Conservation (phyloP, 2,113 vertebrate genomes). For the Xiphias gladius region DNA sequence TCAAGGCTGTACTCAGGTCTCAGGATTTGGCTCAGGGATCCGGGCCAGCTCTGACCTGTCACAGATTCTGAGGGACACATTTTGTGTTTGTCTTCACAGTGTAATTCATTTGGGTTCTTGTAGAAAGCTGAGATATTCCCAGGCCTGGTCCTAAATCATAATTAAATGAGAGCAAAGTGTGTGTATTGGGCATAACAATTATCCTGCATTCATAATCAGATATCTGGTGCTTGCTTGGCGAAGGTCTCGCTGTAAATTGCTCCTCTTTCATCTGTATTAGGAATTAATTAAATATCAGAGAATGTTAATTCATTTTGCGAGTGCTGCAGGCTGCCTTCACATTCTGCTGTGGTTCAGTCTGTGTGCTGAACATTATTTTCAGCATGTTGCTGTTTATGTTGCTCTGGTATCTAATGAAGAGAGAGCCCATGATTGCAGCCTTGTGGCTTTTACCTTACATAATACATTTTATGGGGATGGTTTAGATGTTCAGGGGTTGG, state of each 20-base stretch:
- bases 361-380: conserved; percentile 4
- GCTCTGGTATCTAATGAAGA: neutral
- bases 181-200: conserved; percentile 20
- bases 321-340: conserved; percentile 30
- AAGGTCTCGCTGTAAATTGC: conserved; percentile 17
- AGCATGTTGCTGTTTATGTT: conserved; percentile 9
- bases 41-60: conserved; percentile 16
- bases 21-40: conserved; percentile 34
- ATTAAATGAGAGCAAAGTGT: conserved; percentile 31
- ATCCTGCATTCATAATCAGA: conserved; percentile 8
- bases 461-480: neutral
- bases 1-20: conserved; percentile 57
- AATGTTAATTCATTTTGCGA: conserved; percentile 52
- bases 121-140: neutral
- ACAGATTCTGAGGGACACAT: neutral
- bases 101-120: neutral
- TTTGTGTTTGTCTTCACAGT: neutral
- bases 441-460: neutral
- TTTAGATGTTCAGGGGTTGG: conserved; percentile 6
- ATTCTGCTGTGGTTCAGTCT: neutral
- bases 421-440: neutral
- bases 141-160: conserved; percentile 12
- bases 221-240: conserved; percentile 2
- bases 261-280: conserved; percentile 33
- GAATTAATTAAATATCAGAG: conserved; percentile 60